Evolutionary conservation across 1,140 invertebrate genomes (phyloP).

Genomic region (Apocrypta bakeri): DNA sequence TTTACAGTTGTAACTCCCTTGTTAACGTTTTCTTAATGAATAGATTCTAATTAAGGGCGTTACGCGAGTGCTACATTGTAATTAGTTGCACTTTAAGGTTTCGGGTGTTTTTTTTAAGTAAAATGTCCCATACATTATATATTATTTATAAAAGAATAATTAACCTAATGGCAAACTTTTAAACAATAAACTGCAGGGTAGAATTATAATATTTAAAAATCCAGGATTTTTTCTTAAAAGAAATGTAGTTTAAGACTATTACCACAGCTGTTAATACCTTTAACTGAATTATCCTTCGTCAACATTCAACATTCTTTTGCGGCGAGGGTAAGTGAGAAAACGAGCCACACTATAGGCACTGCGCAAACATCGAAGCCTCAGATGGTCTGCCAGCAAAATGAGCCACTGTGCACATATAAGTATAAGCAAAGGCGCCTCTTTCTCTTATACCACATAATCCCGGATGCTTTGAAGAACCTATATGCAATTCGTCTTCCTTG

Average conservation of each 20-base stretch:
- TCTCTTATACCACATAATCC: background rate
- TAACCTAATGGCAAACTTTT: too few species aligned
- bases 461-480: conserved; percentile 16
- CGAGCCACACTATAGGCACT: conserved; percentile 49
- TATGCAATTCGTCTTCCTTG: background rate
- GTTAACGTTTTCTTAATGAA: too few species aligned
- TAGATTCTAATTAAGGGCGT: too few species aligned
- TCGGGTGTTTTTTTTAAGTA: too few species aligned
- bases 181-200: too few species aligned
- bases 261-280: background rate
- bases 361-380: conserved; percentile 64
- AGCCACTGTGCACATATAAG: conserved; percentile 66
- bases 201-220: too few species aligned
- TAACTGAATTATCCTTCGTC: background rate
- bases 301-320: background rate
- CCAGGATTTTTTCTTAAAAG: background rate
- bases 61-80: too few species aligned
- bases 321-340: conserved; percentile 17
- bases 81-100: too few species aligned
- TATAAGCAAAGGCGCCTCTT: background rate
- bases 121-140: too few species aligned
- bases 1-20: too few species aligned
- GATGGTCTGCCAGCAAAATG: conserved; percentile 64
- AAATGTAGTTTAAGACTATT: background rate
- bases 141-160: too few species aligned